Evolutionary conservation across 2,797 vertebrate species (phyloP), one percentile per base, ranked within the genome.

Genomic region (Sebastes nivosus): DNA sequence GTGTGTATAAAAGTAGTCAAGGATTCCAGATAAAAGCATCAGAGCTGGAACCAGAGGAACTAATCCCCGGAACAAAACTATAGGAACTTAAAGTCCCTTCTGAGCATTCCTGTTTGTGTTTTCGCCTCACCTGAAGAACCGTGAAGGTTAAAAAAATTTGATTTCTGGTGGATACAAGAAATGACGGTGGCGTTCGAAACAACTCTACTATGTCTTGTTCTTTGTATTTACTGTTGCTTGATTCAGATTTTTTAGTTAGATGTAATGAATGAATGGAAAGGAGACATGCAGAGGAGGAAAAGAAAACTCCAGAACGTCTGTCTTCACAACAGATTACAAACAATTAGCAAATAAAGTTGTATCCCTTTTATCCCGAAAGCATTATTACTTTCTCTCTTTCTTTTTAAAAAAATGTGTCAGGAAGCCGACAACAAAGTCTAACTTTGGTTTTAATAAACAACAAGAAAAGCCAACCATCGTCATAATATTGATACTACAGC

Each of bases 331-430:
- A 38, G 36, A 38, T 38, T 38, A 38, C 36, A 38, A 61, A 52
- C 2, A 60, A 72, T 60, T 9, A 46, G 0, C 6, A 29, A n/a
- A 20, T 22, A 2, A 27, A 24, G 20, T 50, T 72, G 1, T 22
- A 7, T 46, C 38, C 6, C 38, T 0, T 6, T 42, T 16, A 42
- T 42, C 14, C 5, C 38, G 0, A 16, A 42, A 42, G 38, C 60
- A 63, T 11, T 32, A 34, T 13, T 22, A 13, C 6, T 67, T 27
- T 29, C 9, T 20, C n/a, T 24, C 13, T 36, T 25, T 6, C 20
- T 30, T 6, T 67, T 30, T 3, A 7, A 46, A 46, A 46, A 20
- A 30, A 1, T 46, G 24, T 29, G 16, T 20, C 25, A 50, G 38
- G 38, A 67, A 66, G 24, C 63, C 1, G 5, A 46, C 9, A 65